Evolutionary conservation across 1,140 invertebrate species (phyloP).

Genomic region (Hirudo medicinalis): DNA sequence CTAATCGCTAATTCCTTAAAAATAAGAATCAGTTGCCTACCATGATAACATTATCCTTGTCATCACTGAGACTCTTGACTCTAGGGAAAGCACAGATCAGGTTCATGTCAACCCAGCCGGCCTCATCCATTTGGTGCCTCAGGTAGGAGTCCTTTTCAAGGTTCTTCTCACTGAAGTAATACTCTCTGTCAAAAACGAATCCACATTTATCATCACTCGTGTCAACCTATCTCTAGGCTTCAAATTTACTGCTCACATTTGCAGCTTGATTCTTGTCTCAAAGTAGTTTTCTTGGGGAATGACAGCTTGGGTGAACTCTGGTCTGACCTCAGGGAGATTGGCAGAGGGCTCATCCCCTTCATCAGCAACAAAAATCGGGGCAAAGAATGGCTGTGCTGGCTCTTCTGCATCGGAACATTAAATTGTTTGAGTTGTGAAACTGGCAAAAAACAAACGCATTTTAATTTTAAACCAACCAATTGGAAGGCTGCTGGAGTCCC

Average conservation of each 20-base stretch:
- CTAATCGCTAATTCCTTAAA: neutral
- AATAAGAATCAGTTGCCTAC: neutral
- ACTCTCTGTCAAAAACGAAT: slow-evolving; percentile 7
- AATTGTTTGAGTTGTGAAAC: too few species aligned
- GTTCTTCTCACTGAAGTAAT: slow-evolving; percentile 10
- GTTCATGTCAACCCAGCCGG: neutral
- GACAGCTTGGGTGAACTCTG: neutral
- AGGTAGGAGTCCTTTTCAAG: neutral
- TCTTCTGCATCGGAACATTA: too few species aligned
- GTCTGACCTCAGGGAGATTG: neutral
- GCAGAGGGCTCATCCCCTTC: neutral
- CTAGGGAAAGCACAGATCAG: neutral
- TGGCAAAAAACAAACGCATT: too few species aligned
- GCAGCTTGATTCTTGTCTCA: neutral
- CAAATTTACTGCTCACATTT: neutral
- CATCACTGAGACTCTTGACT: neutral
- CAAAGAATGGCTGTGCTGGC: too few species aligned
- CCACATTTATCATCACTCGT: neutral
- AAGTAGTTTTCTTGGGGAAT: neutral
- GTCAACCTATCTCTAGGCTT: neutral
- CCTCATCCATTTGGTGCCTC: neutral
- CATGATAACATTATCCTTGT: neutral
- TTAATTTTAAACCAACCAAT: too few species aligned
- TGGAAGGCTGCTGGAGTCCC: too few species aligned
- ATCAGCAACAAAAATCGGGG: too few species aligned